Conservation (phyloP, 2,113 vertebrate species). For the Neogale vison region DNA sequence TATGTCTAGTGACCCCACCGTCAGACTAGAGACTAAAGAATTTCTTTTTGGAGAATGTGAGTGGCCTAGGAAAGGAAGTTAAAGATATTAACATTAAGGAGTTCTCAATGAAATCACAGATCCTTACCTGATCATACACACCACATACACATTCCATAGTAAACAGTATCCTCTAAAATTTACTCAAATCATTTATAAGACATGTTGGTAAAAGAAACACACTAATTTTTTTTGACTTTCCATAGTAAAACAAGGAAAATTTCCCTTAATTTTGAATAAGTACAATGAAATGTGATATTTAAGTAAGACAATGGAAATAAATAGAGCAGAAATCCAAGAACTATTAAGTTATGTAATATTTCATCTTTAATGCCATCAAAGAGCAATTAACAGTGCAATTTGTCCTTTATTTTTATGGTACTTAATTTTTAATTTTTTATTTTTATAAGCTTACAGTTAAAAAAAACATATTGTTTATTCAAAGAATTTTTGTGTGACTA, state of each 20-base stretch:
- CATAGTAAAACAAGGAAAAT: background rate
- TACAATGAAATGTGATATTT: background rate
- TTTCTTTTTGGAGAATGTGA: background rate
- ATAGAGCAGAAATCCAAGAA: background rate
- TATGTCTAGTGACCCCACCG: background rate
- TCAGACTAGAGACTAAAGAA: background rate
- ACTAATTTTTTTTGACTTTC: background rate
- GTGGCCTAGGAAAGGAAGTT: background rate
- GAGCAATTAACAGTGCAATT: background rate
- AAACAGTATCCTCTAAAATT: background rate
- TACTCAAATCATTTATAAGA: background rate
- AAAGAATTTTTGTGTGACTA: background rate
- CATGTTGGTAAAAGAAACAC: background rate
- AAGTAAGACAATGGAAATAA: background rate
- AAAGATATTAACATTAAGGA: background rate
- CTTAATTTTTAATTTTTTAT: conserved; percentile 14
- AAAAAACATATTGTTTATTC: background rate
- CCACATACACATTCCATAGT: background rate
- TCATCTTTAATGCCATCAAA: background rate
- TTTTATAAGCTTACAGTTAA: background rate
- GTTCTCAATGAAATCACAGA: background rate
- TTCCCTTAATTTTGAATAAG: background rate
- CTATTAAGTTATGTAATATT: background rate
- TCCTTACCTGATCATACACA: background rate
- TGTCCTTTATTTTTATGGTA: background rate